A percentile compares a stretch with the other conserved stretches of the same genome.
phyloP scores from a whole-genome alignment of 2,113 vertebrate genomes.

The Psettodes erumei region DNA sequence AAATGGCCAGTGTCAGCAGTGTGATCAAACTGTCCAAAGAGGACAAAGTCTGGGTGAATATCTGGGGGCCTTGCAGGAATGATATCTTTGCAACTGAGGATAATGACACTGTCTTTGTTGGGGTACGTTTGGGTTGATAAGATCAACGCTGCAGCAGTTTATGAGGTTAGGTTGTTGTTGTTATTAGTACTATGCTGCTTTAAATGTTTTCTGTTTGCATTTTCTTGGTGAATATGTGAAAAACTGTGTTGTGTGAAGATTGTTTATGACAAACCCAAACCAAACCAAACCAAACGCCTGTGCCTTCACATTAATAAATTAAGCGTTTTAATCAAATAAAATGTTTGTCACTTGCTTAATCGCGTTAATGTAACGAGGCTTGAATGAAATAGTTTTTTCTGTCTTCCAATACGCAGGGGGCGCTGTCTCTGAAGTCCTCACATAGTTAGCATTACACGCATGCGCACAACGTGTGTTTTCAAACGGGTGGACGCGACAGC shows the following conservation, averaged over 20 bases:
- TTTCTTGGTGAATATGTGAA: not conserved
- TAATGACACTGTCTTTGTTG: constrained; percentile 63
- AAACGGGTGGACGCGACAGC: not conserved
- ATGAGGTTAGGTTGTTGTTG: not conserved
- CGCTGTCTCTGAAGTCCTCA: not conserved
- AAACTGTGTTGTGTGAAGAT: not conserved
- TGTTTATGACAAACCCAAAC: not conserved
- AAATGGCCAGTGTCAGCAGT: constrained; percentile 57
- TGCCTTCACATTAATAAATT: constrained; percentile 2
- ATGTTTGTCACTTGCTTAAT: not conserved
- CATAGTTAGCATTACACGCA: not conserved
- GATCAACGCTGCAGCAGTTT: not conserved
- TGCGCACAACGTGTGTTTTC: constrained; percentile 49
- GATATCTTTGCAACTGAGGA: constrained; percentile 59
- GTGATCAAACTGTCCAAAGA: constrained; percentile 38
- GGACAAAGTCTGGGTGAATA: constrained; percentile 43
- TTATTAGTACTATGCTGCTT: no score
- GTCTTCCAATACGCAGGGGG: constrained; percentile 16
- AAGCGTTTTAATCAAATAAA: not conserved
- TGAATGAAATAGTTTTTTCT: not conserved
- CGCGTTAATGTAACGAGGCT: not conserved
- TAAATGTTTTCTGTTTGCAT: no score
- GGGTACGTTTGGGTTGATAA: constrained; percentile 36
- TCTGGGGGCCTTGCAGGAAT: constrained; percentile 44
- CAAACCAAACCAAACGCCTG: not conserved